Percentiles rank a stretch among this genome's conserved stretches.
phyloP scores from a whole-genome alignment of 2,888 invertebrate species.

The Hydroisotoma schaefferi region DNA sequence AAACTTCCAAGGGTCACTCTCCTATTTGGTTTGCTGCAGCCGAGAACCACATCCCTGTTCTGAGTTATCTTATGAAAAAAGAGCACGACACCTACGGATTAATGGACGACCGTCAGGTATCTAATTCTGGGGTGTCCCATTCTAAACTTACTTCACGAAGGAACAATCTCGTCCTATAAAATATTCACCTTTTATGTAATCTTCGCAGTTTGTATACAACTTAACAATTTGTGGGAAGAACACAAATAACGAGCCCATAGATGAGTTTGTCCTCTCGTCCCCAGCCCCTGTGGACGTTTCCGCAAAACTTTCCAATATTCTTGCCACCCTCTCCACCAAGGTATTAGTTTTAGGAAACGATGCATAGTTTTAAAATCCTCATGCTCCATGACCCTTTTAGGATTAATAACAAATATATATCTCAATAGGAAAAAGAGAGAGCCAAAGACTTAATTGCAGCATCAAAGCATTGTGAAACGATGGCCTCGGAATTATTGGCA shows the following conservation, averaged over 20 bases:
- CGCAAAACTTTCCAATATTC: conserved; percentile 91
- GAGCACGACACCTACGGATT: conserved; percentile 95
- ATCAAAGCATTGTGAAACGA: conserved; percentile 91
- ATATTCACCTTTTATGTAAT: conserved; percentile 1
- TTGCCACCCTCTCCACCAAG: conserved; percentile 81
- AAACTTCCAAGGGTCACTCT: conserved; percentile 93
- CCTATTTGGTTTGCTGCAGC: conserved; percentile 98
- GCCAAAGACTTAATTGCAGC: conserved; percentile 94
- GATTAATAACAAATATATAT: conserved; percentile 21
- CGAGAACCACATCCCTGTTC: conserved; percentile 91
- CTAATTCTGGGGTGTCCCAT: too few species aligned
- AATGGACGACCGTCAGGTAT: conserved; percentile 91
- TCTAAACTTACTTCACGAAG: neutral
- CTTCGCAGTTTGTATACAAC: conserved; percentile 82
- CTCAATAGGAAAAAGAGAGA: conserved; percentile 83
- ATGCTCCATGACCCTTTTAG: too few species aligned
- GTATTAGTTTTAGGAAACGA: conserved; percentile 30
- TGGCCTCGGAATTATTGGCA: conserved; percentile 94
- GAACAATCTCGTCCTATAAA: neutral
- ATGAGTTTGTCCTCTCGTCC: conserved; percentile 96
- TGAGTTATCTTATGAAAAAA: conserved; percentile 92
- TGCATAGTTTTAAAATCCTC: too few species aligned
- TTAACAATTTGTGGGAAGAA: conserved; percentile 97
- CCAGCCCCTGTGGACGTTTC: conserved; percentile 99
- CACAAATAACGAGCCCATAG: conserved; percentile 91